Evolutionary conservation across 2,888 invertebrate genomes (phyloP).

Genomic region (Imbricaverruca yamaguchii): DNA sequence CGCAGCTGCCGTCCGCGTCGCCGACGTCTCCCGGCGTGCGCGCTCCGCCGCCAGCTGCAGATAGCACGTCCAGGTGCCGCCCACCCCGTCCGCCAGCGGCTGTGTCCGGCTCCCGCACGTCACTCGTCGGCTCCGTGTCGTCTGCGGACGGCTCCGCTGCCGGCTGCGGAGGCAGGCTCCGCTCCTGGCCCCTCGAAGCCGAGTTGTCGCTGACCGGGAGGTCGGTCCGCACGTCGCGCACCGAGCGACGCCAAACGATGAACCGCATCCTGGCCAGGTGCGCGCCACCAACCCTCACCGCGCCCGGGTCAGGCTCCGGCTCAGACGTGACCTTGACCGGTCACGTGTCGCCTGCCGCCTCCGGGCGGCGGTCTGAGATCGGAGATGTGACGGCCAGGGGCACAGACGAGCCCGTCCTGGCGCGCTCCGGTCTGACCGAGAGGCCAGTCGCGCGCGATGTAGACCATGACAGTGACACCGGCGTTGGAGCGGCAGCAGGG

Average conservation of each 20-base stretch:
- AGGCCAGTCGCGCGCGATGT: no score
- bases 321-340: background rate
- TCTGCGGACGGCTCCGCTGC: background rate
- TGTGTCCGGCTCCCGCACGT: background rate
- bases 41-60: background rate
- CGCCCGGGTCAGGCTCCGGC: background rate
- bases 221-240: background rate
- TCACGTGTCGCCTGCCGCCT: no score
- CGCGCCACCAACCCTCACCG: background rate
- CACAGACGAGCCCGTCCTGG: no score
- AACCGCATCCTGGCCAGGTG: background rate
- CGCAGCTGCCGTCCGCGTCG: background rate
- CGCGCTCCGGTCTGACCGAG: no score
- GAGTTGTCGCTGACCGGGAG: background rate
- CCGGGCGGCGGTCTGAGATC: no score
- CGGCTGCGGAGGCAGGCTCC: background rate
- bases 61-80: background rate
- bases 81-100: background rate
- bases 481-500: no score
- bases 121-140: background rate
- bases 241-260: background rate
- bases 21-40: background rate
- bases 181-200: background rate
- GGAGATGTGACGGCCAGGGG: no score
- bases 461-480: no score